Conservation (phyloP, 2,888 invertebrate genomes). For the Doris montereyensis region DNA sequence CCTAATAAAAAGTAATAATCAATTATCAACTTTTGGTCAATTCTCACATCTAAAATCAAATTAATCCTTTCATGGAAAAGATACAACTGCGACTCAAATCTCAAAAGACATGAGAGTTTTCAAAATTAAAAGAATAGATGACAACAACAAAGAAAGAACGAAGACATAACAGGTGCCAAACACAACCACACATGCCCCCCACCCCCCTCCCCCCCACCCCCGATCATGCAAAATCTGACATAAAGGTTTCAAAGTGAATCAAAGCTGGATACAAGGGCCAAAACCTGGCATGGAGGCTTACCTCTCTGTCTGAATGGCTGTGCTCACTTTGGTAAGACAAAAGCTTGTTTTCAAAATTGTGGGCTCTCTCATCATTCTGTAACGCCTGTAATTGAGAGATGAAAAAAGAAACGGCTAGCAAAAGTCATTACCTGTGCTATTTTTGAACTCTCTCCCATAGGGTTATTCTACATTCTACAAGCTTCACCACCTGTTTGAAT, state of each 20-base stretch:
- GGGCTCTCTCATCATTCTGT: conserved; percentile 62
- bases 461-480: no score
- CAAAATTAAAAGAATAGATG: no score
- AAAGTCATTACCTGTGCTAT: no score
- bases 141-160: background rate
- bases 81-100: no score
- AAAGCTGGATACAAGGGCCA: background rate
- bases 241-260: background rate
- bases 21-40: no score
- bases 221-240: background rate
- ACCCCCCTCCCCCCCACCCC: background rate
- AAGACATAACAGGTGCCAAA: background rate
- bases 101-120: no score
- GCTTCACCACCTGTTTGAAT: no score
- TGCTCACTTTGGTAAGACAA: conserved; percentile 64
- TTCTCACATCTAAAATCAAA: no score
- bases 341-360: conserved; percentile 63
- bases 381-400: conserved; percentile 47
- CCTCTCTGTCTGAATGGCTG: conserved; percentile 64
- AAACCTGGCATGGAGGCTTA: conserved; percentile 29
- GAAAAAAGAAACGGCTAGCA: no score
- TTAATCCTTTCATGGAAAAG: no score
- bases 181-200: background rate
- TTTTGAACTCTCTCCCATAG: no score
- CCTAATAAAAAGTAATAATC: no score